Conservation (phyloP, 2,797 vertebrate species). For the Antennarius maculatus region DNA sequence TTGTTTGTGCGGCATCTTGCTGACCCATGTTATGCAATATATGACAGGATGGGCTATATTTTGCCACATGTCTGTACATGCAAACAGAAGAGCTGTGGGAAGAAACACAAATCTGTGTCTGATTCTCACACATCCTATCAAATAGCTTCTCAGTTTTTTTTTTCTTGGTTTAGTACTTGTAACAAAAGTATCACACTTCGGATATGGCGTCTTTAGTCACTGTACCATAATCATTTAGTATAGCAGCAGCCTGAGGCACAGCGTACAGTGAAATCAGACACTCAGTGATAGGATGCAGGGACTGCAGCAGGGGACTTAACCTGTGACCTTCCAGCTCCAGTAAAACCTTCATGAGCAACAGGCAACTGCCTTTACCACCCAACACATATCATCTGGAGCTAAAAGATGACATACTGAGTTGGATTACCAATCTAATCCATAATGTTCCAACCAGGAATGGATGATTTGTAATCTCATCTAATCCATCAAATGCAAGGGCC, state of each 20-base stretch:
- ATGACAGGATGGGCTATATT: neutral
- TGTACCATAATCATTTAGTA: neutral
- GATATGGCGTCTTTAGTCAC: neutral
- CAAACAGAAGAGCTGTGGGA: conserved; percentile 26
- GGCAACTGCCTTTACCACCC: conserved; percentile 22
- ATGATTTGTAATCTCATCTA: conserved; percentile 60
- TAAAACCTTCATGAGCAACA: conserved; percentile 12
- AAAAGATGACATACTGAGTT: conserved; percentile 38
- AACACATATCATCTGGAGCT: conserved; percentile 31
- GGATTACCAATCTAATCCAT: conserved; percentile 72
- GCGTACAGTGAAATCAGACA: neutral
- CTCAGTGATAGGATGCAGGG: neutral
- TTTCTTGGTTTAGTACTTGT: conserved; percentile 4
- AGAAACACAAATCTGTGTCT: conserved; percentile 34
- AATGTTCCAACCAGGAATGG: conserved; percentile 50
- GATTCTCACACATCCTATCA: conserved; percentile 15
- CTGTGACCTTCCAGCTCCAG: conserved; percentile 23
- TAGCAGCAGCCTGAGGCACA: neutral
- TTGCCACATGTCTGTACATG: conserved; percentile 1
- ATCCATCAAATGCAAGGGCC: conserved; percentile 51
- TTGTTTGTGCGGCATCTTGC: neutral
- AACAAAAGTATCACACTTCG: conserved; percentile 4
- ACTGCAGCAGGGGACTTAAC: conserved; percentile 27
- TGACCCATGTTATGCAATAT: conserved; percentile 13
- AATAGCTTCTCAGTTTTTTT: neutral